Base-by-base conservation (phyloP, 2,113 vertebrate genomes). In the Callocephalon fimbriatum region DNA sequence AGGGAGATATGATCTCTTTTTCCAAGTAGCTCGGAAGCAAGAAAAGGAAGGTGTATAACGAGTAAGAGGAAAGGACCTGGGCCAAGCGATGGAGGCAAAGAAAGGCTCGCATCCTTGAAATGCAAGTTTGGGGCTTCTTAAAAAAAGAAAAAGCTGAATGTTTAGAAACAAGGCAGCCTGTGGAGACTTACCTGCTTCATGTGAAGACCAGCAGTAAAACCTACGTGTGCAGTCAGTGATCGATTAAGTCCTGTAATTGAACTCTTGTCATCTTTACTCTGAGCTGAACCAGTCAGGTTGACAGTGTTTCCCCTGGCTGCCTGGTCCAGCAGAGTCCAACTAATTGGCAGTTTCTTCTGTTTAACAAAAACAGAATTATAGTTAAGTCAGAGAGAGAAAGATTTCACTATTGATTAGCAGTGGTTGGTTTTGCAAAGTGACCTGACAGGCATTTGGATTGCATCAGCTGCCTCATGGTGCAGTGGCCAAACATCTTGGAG, bases 361-460 rank as follows among this genome's bases (percentile, higher is more conserved):
- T 96, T 95, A 95, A 80, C 20, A 29, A 96, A 96, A 96, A 16
- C 42, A 96, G 74, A 90, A 91, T 84, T 90, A 72, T 17, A 92
- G 25, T 65, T 80, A 93, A 77, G 78, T n/a, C 62, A 56, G 76
- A 44, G 48, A 50, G 77, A 71, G 73, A 77, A 92, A 86, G 76
- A 90, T 96, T 94, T 95, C 91, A 51, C 32, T 74, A 27, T 90
- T 91, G 94, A 94, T 96, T 94, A 94, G 61, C 5, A 32, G 35
- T 58, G 79, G 20, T 56, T 80, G 72, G 58, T 90, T 93, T 93
- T 94, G 91, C 86, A 78, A 75, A 93, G 84, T 56, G 71, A 71
- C 94, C 85, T 90, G 96, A 92, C 86, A 96, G 88, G 83, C 85
- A 88, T 88, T 97, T 97, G 93, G 70, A 86, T 88, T 44, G 21